Evolutionary conservation across 2,797 vertebrate genomes (phyloP).

Genomic region (Periophthalmus magnuspinnatus): DNA sequence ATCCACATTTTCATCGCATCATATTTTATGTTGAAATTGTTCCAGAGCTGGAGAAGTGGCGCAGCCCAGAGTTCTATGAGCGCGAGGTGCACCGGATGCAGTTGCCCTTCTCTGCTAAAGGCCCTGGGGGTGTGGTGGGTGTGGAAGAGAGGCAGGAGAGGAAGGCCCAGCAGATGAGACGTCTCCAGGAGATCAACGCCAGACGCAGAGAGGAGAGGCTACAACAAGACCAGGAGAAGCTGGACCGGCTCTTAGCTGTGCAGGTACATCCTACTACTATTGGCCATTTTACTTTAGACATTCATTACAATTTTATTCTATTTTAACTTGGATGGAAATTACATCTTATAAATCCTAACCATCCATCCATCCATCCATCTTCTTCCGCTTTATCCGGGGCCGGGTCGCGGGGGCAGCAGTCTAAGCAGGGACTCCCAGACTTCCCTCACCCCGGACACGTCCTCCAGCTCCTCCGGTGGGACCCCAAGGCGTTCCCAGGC

Average conservation of each 20-base stretch:
- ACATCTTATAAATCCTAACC: too few species aligned
- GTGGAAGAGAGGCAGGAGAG: conserved; percentile 91
- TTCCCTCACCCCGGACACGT: too few species aligned
- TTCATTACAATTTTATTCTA: too few species aligned
- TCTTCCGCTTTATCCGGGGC: too few species aligned
- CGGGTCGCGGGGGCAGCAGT: too few species aligned
- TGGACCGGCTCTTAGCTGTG: conserved; percentile 85
- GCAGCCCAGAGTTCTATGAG: conserved; percentile 90
- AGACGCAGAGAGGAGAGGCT: conserved; percentile 91
- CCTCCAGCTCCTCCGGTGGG: too few species aligned
- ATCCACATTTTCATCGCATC: background rate
- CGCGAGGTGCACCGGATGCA: conserved; percentile 93
- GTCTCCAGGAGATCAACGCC: conserved; percentile 91
- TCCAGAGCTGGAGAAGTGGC: conserved; percentile 91
- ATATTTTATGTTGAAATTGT: background rate
- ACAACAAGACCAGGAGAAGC: conserved; percentile 90
- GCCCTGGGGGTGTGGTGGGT: conserved; percentile 81
- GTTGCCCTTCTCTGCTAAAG: conserved; percentile 89
- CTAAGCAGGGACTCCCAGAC: too few species aligned
- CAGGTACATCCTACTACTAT: conserved; percentile 70
- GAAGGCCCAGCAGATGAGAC: conserved; percentile 88
- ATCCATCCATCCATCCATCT: too few species aligned
- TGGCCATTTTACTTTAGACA: too few species aligned
- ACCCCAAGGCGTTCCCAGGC: too few species aligned
- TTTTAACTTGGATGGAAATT: too few species aligned